phyloP scores from a whole-genome alignment of 2,113 vertebrate genomes.

The Spheniscus mendiculus region DNA sequence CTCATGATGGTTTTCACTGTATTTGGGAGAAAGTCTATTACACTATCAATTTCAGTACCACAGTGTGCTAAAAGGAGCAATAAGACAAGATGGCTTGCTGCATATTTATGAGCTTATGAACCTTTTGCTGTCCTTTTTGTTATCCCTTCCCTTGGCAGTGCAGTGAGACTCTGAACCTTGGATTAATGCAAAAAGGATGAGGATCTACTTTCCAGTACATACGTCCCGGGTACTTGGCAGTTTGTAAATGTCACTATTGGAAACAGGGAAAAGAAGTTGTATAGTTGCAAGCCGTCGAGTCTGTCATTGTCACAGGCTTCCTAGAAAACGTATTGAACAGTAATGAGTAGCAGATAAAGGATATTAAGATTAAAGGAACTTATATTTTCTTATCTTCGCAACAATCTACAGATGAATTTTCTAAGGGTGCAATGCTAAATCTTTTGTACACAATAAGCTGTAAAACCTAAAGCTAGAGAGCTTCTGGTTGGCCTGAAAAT shows the following conservation, averaged over 20 bases:
- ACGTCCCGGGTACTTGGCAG: not conserved
- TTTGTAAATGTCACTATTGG: constrained; percentile 17
- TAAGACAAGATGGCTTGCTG: constrained; percentile 42
- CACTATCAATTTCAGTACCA: not conserved
- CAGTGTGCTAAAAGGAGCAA: not conserved
- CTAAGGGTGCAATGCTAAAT: constrained; percentile 47
- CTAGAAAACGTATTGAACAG: constrained; percentile 42
- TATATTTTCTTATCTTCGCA: constrained; percentile 60
- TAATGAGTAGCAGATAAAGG: constrained; percentile 65
- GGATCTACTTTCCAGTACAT: not conserved
- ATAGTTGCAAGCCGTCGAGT: not conserved
- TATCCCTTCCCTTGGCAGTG: constrained; percentile 43
- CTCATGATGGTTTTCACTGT: not conserved
- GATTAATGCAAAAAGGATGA: constrained; percentile 3
- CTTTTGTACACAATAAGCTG: constrained; percentile 15
- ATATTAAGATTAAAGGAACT: constrained; percentile 65
- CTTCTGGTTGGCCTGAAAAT: constrained; percentile 25
- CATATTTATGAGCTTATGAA: constrained; percentile 50
- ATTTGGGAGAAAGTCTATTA: not conserved
- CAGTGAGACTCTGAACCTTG: not conserved
- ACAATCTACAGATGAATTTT: constrained; percentile 66
- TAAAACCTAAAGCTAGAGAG: constrained; percentile 53
- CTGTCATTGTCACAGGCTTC: constrained; percentile 49
- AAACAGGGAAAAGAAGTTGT: not conserved
- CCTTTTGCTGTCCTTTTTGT: constrained; percentile 43